Percentiles rank a stretch among this genome's conserved stretches.
Conservation (phyloP, 2,888 invertebrate genomes). For the Cheiracanthium punctorium region DNA sequence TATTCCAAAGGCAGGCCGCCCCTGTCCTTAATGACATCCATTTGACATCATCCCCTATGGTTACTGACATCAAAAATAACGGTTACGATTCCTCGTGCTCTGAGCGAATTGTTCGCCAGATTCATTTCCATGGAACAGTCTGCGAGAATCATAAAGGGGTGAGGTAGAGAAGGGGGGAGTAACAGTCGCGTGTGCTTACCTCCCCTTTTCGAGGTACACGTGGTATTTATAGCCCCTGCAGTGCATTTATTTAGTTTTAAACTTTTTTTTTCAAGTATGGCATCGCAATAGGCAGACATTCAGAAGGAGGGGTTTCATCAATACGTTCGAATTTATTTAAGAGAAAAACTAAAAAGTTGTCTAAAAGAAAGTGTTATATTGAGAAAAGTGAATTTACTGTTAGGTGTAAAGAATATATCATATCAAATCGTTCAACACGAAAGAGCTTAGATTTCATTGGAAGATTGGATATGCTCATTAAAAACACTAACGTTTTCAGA, state of each 20-base stretch:
- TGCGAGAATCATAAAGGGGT: conserved; percentile 56
- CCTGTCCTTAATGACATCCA: conserved; percentile 66
- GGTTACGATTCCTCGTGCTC: conserved; percentile 49
- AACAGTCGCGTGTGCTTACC: conserved; percentile 16
- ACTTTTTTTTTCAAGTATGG: conserved; percentile 14
- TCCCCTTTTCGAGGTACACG: conserved; percentile 18
- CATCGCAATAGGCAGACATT: not conserved
- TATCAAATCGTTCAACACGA: no score
- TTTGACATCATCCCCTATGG: conserved; percentile 67
- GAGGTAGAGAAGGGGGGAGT: conserved; percentile 7
- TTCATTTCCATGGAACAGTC: conserved; percentile 67
- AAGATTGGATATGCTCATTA: no score
- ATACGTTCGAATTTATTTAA: no score
- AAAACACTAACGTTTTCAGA: no score
- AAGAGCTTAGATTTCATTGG: no score
- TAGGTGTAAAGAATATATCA: no score
- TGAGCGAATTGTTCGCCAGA: conserved; percentile 62
- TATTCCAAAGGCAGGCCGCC: conserved; percentile 44
- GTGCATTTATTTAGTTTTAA: conserved; percentile 57
- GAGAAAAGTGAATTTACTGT: no score
- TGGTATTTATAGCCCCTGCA: conserved; percentile 55
- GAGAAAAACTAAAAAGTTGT: no score
- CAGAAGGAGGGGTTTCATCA: no score
- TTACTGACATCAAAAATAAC: conserved; percentile 67
- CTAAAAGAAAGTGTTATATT: no score